These are phyloP conservation scores for Pituophis catenifer DNA, from an alignment of 2,113 vertebrate species.

Conservation along the genomic window DNA sequence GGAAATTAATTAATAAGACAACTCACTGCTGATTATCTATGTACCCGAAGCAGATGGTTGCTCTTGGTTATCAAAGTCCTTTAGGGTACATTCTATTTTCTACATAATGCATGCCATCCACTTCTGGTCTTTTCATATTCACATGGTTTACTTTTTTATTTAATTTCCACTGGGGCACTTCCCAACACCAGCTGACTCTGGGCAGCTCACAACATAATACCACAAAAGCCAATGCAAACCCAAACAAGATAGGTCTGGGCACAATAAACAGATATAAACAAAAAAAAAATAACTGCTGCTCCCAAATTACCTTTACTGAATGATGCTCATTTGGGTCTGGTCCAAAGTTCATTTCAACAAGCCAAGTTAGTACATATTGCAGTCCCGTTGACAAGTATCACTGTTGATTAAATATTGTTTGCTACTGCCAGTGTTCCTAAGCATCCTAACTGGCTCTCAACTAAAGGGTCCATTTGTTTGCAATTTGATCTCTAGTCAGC, in stretches of 20 bases:
- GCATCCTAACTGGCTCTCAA: neutral
- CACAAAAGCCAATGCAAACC: neutral
- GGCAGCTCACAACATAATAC: neutral
- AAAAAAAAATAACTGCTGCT: neutral
- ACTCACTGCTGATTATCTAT: neutral
- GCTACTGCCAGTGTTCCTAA: neutral
- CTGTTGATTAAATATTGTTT: neutral
- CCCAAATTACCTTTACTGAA: neutral
- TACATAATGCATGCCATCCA: neutral
- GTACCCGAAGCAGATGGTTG: neutral
- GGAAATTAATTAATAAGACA: neutral
- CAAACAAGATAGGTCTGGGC: neutral
- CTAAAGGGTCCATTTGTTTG: neutral
- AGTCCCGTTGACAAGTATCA: neutral
- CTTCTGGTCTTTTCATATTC: neutral
- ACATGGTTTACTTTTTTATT: neutral
- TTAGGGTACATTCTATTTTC: neutral
- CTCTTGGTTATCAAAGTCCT: neutral
- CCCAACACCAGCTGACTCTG: neutral
- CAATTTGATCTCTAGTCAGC: neutral
- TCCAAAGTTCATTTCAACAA: neutral
- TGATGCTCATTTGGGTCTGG: neutral
- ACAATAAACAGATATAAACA: neutral
- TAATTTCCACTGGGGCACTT: neutral
- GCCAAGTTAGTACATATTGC: neutral